A percentile compares a stretch with the other conserved stretches of the same genome.
Evolutionary conservation across 2,797 vertebrate genomes (phyloP).

Genomic region (Rhabdophis nuchalis): DNA sequence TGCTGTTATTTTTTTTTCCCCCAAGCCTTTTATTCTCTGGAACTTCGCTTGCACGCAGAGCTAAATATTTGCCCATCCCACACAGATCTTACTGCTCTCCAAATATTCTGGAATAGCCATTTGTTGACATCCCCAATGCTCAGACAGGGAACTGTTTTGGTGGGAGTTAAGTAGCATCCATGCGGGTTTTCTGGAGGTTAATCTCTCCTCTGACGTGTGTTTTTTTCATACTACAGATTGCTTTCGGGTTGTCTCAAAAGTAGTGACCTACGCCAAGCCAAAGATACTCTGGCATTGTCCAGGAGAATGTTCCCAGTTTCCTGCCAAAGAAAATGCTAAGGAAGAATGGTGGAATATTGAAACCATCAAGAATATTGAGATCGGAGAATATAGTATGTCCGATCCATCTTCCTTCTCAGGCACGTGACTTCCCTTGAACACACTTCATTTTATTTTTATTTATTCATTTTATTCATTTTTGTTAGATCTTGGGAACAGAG

Average conservation of each 20-base stretch:
- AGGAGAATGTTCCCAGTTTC: background rate
- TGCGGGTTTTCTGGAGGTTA: constrained; percentile 32
- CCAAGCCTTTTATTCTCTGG: constrained; percentile 19
- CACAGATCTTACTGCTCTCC: background rate
- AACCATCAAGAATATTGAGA: constrained; percentile 25
- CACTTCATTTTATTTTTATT: background rate
- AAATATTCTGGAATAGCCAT: constrained; percentile 41
- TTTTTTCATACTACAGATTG: constrained; percentile 51
- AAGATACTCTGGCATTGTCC: background rate
- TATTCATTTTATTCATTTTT: too few species aligned
- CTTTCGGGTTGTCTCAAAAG: constrained; percentile 17
- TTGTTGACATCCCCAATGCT: constrained; percentile 27
- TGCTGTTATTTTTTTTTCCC: constrained; percentile 23
- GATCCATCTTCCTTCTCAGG: constrained; percentile 35
- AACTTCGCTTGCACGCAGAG: background rate
- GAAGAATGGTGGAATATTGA: constrained; percentile 10
- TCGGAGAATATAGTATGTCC: background rate
- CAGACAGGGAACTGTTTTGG: constrained; percentile 18
- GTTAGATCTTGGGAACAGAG: too few species aligned
- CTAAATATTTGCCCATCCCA: constrained; percentile 3
- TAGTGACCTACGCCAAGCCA: background rate
- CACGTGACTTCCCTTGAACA: constrained; percentile 25
- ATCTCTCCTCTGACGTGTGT: constrained; percentile 36
- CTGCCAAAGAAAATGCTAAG: constrained; percentile 41
- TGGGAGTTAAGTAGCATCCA: accelerated